Percentiles rank a stretch among this genome's conserved stretches.
phyloP scores from a whole-genome alignment of 2,797 vertebrate genomes.

The Kryptolebias ocellatus region DNA sequence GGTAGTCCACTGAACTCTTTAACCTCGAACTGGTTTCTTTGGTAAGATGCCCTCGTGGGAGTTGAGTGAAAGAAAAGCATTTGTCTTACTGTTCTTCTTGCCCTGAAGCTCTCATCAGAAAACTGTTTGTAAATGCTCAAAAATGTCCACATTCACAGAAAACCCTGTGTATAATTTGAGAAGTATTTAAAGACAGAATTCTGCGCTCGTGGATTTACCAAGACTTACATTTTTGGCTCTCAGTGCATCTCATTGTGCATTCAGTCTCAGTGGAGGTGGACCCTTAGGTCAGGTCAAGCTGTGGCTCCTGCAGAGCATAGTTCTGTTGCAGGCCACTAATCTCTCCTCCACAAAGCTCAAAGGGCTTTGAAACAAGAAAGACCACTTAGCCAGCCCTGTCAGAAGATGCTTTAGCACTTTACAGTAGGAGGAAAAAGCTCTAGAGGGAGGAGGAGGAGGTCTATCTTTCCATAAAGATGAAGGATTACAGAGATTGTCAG shows the following conservation, averaged over 20 bases:
- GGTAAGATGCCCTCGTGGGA: constrained; percentile 9
- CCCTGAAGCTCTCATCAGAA: constrained; percentile 6
- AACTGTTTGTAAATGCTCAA: neutral
- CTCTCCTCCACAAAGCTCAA: constrained; percentile 48
- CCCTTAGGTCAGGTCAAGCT: constrained; percentile 59
- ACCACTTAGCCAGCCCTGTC: constrained; percentile 63
- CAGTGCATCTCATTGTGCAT: constrained; percentile 36
- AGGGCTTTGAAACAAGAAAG: constrained; percentile 52
- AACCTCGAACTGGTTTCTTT: constrained; percentile 13
- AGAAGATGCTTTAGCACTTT: constrained; percentile 43
- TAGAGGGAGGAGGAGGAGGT: neutral
- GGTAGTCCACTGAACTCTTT: constrained; percentile 11
- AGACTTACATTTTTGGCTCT: neutral
- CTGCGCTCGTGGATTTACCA: neutral
- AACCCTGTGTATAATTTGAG: fast-evolving
- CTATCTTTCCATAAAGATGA: constrained; percentile 57
- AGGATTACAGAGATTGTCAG: constrained; percentile 71
- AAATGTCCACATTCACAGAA: neutral
- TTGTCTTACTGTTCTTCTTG: neutral
- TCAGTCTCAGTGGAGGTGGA: constrained; percentile 30
- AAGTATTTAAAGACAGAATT: neutral
- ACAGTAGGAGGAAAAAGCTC: constrained; percentile 29
- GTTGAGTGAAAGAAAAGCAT: constrained; percentile 5
- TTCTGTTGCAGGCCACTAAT: constrained; percentile 64
- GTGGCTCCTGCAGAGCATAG: constrained; percentile 53